Percentiles rank a stretch among this genome's conserved stretches.
Evolutionary conservation across 2,113 vertebrate species (phyloP).

Genomic region (Pyrgilauda ruficollis): DNA sequence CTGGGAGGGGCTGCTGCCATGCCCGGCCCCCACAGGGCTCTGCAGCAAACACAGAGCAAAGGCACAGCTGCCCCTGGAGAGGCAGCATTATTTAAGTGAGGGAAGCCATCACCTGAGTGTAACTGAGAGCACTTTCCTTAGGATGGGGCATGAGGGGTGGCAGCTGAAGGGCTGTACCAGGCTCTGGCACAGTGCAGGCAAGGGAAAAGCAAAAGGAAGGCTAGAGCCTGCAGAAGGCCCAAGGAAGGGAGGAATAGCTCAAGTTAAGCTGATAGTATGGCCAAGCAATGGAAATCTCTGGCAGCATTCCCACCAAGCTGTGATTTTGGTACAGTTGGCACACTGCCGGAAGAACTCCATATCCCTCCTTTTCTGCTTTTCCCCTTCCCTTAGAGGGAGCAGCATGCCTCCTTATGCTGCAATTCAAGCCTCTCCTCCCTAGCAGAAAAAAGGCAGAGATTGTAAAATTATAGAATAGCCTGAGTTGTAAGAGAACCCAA

Average conservation of each 20-base stretch:
- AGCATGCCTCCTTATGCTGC: accelerated
- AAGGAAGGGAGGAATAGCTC: background rate
- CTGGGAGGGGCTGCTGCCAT: background rate
- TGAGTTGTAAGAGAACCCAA: background rate
- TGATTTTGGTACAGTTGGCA: background rate
- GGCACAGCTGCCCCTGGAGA: no score
- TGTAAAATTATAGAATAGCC: background rate
- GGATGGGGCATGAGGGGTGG: no score
- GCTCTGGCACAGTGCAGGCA: accelerated
- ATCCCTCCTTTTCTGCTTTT: background rate
- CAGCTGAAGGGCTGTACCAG: background rate
- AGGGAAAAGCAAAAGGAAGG: background rate
- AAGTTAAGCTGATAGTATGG: accelerated
- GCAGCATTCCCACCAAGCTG: background rate
- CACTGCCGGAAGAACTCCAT: accelerated
- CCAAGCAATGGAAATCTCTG: accelerated
- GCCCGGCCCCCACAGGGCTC: accelerated
- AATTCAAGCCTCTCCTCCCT: background rate
- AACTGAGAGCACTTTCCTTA: background rate
- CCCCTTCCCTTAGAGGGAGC: background rate
- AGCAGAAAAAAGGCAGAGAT: background rate
- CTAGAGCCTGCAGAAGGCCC: background rate
- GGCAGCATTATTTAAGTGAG: background rate
- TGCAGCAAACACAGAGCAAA: background rate
- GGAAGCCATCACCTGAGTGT: background rate